Base-by-base conservation (phyloP, 2,797 vertebrate genomes). In the Pangasius djambal region DNA sequence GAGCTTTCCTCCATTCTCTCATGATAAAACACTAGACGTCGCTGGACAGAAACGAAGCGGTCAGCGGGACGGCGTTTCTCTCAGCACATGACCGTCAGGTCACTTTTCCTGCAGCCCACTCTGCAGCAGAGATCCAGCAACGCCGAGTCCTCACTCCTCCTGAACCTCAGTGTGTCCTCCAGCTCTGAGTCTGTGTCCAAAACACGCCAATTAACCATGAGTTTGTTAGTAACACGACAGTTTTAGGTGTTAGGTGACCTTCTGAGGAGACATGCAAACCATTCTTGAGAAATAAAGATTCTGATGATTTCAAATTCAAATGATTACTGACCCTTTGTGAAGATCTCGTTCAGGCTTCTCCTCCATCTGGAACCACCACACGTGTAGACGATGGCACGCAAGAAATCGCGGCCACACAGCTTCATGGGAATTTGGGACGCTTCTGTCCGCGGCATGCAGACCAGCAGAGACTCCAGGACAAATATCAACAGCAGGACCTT, bases 281-380 rank as follows among this genome's bases (percentile, higher is more conserved):
- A 0, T 77, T 77, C 12, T 15, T 31, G 28, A 78, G 28, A 31
- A 18, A 25, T 22, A 6, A 20, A 72, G 16, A 44, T n/a, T 9
- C 25, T 20, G 25, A 31, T 2, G 37, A 74, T 44, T 78, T 52
- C 0, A 55, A 78, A 75, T 48, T 79, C 52, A 83, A 12, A 28
- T 28, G 6, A 0, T 63, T 87, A 93, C 94, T 94, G 85, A 96
- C 96, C 93, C 0, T 90, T 78, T 63, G 86, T 70, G 48, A 91
- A 79, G 84, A 92, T 88, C 28, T 92, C 92, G 52, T n/a, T 90
- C 31, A 78, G 89, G 88, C 90, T 86, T 85, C 95, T 93, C 85
- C 92, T 96, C 96, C 96, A 96, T 86, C 96, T 93, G 86, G 96
- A 97, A 5, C 95, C 96, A 44, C 96, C 96, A 40, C 96, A 96